These are phyloP conservation scores for Cinara cedri DNA, from an alignment of 2,888 invertebrate species.

Conservation along the genomic window DNA sequence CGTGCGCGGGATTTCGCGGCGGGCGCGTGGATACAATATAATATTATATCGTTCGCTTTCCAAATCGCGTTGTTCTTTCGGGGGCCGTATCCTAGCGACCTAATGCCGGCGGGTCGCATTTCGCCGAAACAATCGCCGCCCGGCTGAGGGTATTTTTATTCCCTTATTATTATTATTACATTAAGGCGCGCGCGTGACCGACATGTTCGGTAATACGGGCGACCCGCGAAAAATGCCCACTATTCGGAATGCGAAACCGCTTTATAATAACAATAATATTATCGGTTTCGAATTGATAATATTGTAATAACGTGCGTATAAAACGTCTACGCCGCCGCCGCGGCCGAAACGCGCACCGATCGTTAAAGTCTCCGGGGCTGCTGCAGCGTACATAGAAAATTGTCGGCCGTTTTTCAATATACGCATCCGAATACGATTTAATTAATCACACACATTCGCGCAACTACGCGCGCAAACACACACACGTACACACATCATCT, in stretches of 20 bases:
- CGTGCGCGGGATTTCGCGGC: conserved; percentile 23
- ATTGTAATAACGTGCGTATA: too few relatives aligned
- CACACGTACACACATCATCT: neutral
- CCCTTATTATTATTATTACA: too few relatives aligned
- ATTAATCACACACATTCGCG: conserved; percentile 30
- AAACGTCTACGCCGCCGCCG: too few relatives aligned
- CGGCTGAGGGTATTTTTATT: conserved; percentile 4
- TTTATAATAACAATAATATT: neutral
- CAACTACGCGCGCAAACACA: too few relatives aligned
- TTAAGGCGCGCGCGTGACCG: too few relatives aligned
- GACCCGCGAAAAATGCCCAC: too few relatives aligned
- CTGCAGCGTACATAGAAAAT: too few relatives aligned
- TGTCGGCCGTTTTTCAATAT: conserved; percentile 25
- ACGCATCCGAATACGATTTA: conserved; percentile 24
- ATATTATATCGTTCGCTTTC: conserved; percentile 31
- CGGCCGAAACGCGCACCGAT: too few relatives aligned
- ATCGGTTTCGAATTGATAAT: too few relatives aligned
- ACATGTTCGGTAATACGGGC: too few relatives aligned
- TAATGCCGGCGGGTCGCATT: conserved; percentile 37
- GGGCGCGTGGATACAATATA: too few relatives aligned
- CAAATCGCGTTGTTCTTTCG: conserved; percentile 23
- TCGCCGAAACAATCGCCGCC: neutral
- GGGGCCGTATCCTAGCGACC: conserved; percentile 23
- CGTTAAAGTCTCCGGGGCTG: conserved; percentile 37
- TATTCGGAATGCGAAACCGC: too few relatives aligned